Conservation (phyloP, 2,113 vertebrate species). For the Scopus umbretta region DNA sequence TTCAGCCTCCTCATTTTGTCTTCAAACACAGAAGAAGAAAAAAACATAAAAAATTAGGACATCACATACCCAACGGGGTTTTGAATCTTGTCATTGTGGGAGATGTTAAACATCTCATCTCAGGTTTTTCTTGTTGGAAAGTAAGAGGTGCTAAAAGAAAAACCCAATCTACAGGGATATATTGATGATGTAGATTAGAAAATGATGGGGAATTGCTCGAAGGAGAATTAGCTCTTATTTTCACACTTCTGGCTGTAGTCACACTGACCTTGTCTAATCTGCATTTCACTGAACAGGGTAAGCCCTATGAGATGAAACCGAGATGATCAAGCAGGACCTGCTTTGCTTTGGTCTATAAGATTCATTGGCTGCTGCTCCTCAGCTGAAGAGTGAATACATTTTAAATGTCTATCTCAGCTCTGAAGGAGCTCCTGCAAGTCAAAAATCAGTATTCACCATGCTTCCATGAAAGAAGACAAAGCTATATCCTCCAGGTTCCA, state of each 20-base stretch:
- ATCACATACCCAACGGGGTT: neutral
- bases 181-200: neutral
- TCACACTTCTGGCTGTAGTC: neutral
- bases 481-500: neutral
- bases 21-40: neutral
- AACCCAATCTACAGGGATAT: neutral
- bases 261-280: neutral
- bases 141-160: neutral
- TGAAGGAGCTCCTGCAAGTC: neutral
- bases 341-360: neutral
- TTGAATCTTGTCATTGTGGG: neutral
- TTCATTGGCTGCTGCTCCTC: neutral
- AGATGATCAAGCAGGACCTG: neutral
- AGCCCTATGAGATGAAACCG: neutral
- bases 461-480: neutral
- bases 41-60: neutral
- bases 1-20: neutral
- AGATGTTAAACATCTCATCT: neutral
- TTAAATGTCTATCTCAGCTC: neutral
- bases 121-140: neutral
- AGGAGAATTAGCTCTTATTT: neutral
- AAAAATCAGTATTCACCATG: neutral
- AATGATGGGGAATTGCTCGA: neutral
- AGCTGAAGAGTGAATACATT: neutral
- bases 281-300: neutral